Evolutionary conservation across 2,797 vertebrate genomes (phyloP), one percentile per base, ranked within the genome.

Genomic region (Microctenopoma steveboyesi): DNA sequence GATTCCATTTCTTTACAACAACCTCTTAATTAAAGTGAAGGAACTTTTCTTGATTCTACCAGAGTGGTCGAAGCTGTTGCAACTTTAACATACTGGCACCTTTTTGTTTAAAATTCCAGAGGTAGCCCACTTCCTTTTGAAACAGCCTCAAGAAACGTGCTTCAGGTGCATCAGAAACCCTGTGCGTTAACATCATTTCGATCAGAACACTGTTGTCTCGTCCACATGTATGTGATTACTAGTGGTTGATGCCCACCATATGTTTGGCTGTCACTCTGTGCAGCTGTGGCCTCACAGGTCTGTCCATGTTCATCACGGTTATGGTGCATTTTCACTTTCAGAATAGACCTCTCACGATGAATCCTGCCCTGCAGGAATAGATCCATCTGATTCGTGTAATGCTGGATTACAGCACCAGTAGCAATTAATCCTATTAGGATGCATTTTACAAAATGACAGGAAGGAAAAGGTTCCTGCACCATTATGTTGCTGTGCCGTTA

Each of bases 281-380:
- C 85, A 82, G 85, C 76, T 83, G 81, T 76, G 75, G 64, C 73
- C 67, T 65, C 2, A 6, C 68, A 65, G 48, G 74, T 71, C 70
- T 77, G 80, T 63, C 50, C 16, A 0, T 74, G 57, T 83, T 78
- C 59, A 65, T 65, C 69, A 74, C 58, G 60, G 58, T 79, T 53
- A 57, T 37, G 16, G 37, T 54, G 53, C 22, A 30, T 55, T 59
- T 45, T 10, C 48, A 55, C 63, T 14, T 74, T 61, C 14, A 58
- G 4, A 68, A 62, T 59, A 16, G 33, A 28, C 52, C 45, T 25
- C 62, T 45, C 37, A 46, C 67, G 48, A 67, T 56, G 18, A 74
- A 74, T 72, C 58, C 30, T 35, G 48, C 35, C 59, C 22, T 76
- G 61, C 51, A 59, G 51, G 70, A 78, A 69, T 53, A 71, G 62